Base-by-base conservation (phyloP, 2,113 vertebrate species). In the Malurus alboscapulatus region DNA sequence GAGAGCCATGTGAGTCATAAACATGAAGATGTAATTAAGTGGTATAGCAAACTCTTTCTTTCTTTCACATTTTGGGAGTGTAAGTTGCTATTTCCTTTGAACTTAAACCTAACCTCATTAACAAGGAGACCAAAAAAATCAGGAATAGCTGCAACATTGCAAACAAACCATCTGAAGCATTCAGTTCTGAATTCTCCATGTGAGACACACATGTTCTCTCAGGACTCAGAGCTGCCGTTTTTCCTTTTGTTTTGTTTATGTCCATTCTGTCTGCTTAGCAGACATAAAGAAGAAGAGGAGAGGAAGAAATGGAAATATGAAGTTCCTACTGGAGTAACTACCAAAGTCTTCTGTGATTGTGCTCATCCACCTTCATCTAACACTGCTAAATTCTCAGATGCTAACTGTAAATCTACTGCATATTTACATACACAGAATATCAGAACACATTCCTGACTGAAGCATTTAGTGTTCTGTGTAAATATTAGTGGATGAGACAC, bases 371-470 rank as follows among this genome's bases (percentile, higher is more conserved):
- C 61, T 51, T 77, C 93, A 59, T 6, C 32, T 30, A 51, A 53
- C 47, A 17, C 5, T 69, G 55, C 72, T 44, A 3, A 45, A 61
- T 25, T 30, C 69, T 54, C 75, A 1, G 45, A 44, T 38, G 38
- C 38, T 38, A 38, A 38, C 10, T 38, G 38, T 38, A 38, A 38
- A 38, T 38, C 38, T 38, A 38, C 38, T 38, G 38, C 38, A 11
- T 83, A 79, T 84, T 88, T 19, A 57, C 21, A 55, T 6, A 12
- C 0, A 16, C 84, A 38, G 42, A 68, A 15, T 15, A 24, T 57
- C 72, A 95, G 42, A 90, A 80, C 51, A 9, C 45, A 36, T 92
- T 94, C 91, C 93, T 91, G 84, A 85, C 89, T 47, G 63, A 91
- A 84, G 82, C 78, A 32, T 61, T 84, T 14, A 51, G 27, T 40